phyloP scores from a whole-genome alignment of 2,888 invertebrate genomes.

The Belgica antarctica region DNA sequence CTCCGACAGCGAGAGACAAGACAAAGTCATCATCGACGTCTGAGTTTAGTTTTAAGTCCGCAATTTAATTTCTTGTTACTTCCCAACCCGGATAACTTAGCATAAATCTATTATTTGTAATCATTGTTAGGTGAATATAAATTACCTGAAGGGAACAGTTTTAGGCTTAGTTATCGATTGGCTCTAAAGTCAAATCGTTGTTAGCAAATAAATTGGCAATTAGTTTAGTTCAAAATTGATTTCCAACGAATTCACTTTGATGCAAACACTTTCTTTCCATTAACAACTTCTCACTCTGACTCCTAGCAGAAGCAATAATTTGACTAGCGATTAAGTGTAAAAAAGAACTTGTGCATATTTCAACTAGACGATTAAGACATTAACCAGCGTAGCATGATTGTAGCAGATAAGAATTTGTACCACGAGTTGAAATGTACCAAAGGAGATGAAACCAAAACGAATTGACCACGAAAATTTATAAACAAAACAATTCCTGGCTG shows the following conservation, averaged over 20 bases:
- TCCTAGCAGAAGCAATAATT: not conserved
- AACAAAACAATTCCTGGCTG: not conserved
- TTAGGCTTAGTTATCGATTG: not conserved
- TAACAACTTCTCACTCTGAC: constrained; percentile 6
- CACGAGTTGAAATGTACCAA: constrained; percentile 24
- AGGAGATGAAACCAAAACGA: constrained; percentile 34
- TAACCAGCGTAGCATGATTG: constrained; percentile 4
- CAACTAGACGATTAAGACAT: not conserved
- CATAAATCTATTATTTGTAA: not conserved
- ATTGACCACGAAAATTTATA: not conserved
- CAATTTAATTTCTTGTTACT: constrained; percentile 11
- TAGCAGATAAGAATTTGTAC: constrained; percentile 3
- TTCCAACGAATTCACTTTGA: not conserved
- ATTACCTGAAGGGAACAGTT: not conserved
- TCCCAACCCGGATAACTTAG: too few relatives aligned
- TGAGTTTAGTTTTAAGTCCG: constrained; percentile 7
- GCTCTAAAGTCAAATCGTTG: not conserved
- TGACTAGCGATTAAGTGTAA: not conserved
- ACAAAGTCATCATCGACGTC: constrained; percentile 43
- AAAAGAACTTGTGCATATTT: not conserved
- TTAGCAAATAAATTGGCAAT: not conserved
- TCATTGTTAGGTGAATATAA: not conserved
- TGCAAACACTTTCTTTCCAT: not conserved
- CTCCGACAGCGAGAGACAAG: constrained; percentile 28
- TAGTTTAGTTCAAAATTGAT: not conserved